Evolutionary conservation across 2,113 vertebrate species (phyloP).

Genomic region (Petrocephalus microphthalmus): DNA sequence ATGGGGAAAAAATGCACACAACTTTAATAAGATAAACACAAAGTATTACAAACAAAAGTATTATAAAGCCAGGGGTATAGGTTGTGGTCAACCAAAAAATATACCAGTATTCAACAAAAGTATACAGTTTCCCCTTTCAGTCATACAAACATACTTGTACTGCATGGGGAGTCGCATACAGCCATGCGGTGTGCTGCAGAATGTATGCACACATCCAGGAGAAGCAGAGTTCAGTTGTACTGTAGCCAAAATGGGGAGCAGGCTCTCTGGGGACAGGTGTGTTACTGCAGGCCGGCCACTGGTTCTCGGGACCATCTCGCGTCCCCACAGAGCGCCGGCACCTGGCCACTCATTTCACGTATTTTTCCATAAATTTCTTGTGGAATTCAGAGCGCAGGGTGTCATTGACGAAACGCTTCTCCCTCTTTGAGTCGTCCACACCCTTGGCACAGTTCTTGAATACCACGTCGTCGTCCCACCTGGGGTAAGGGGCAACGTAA

Average conservation of each 20-base stretch:
- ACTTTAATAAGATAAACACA: not conserved
- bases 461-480: constrained; percentile 98
- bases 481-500: constrained; percentile 45
- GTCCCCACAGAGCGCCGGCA: not conserved
- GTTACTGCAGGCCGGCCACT: not conserved
- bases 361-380: constrained; percentile 97
- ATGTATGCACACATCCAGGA: not conserved
- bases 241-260: not conserved
- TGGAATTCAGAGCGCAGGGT: constrained; percentile 82
- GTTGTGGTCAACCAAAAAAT: not conserved
- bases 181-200: not conserved
- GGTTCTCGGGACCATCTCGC: not conserved
- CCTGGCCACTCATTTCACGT: constrained; percentile 75
- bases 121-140: not conserved
- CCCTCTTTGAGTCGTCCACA: constrained; percentile 87
- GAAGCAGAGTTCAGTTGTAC: not conserved
- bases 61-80: not conserved
- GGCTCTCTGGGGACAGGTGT: not conserved
- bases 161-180: not conserved
- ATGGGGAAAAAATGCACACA: not conserved
- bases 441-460: constrained; percentile 99
- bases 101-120: not conserved
- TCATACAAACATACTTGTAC: not conserved
- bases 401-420: constrained; percentile 95
- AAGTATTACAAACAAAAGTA: not conserved